These are phyloP conservation scores for Dicerorhinus sumatrensis DNA, from an alignment of 2,113 vertebrate genomes.

Conservation along the genomic window DNA sequence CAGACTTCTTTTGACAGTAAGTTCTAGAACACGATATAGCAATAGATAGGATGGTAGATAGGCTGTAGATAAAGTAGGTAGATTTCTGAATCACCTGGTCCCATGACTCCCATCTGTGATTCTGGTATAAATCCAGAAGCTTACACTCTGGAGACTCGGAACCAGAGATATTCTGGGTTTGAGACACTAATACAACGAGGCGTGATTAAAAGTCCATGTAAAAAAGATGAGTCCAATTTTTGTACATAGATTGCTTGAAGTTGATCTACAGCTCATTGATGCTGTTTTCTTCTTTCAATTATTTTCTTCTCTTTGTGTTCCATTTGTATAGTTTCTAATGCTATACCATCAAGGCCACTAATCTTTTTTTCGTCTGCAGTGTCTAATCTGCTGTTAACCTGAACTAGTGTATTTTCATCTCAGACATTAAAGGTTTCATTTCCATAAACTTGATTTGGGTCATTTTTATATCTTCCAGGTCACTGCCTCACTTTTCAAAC, in stretches of 20 bases:
- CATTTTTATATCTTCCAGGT: rapidly evolving
- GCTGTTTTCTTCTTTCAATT: too few relatives aligned
- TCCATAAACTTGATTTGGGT: rapidly evolving
- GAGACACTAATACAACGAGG: neutral
- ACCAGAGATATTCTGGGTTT: rapidly evolving
- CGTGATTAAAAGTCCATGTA: neutral
- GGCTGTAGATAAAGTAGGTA: neutral
- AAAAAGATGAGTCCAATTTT: neutral
- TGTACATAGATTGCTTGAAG: too few relatives aligned
- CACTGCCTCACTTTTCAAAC: neutral
- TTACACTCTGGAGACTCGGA: too few relatives aligned
- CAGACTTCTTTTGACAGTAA: neutral
- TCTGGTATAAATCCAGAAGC: neutral
- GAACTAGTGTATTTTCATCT: neutral
- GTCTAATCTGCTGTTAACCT: neutral
- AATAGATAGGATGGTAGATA: neutral
- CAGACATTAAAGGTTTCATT: rapidly evolving
- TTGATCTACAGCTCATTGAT: rapidly evolving
- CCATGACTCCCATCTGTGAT: too few relatives aligned
- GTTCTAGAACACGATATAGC: neutral
- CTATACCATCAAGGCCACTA: rapidly evolving
- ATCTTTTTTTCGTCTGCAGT: neutral
- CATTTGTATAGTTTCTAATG: neutral
- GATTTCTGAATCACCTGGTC: neutral
- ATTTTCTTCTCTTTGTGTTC: neutral